These are phyloP conservation scores for Sebastes elongatus DNA, from an alignment of 2,797 vertebrate genomes.

Conservation along the genomic window DNA sequence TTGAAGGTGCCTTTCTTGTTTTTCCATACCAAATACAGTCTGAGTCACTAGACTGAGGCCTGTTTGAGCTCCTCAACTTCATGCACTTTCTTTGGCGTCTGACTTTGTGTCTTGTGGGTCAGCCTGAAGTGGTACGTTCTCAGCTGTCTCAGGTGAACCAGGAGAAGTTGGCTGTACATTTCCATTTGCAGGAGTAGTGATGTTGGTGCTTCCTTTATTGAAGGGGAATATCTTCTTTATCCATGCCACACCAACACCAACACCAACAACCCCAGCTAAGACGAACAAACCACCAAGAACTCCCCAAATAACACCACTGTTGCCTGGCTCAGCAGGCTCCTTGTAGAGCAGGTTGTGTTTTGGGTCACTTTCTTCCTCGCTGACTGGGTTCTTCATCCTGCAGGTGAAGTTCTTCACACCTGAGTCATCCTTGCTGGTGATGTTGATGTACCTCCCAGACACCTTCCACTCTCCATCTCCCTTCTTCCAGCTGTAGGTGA, in stretches of 20 bases:
- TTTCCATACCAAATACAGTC: no score
- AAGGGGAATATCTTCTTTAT: accelerated
- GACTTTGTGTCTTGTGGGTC: accelerated
- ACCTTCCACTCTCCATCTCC: accelerated
- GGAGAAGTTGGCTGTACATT: no score
- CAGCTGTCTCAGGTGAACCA: accelerated
- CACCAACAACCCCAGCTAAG: accelerated
- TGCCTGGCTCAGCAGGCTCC: accelerated
- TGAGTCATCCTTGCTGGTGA: no score
- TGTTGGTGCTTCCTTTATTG: no score
- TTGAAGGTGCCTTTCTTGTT: no score
- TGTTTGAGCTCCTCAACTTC: neutral
- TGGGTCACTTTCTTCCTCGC: neutral
- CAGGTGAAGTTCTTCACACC: conserved; percentile 7
- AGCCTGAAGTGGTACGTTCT: accelerated
- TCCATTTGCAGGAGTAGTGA: accelerated
- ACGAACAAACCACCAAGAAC: accelerated
- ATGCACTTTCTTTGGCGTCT: no score
- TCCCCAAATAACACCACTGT: accelerated
- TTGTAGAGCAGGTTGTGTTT: accelerated
- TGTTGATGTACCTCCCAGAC: accelerated
- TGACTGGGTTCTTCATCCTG: neutral
- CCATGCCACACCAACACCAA: accelerated
- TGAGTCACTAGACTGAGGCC: neutral
- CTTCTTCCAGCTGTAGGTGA: conserved; percentile 25